A percentile compares a stretch with the other conserved stretches of the same genome.
These are phyloP conservation scores for Pseudomyrmex concolor DNA, from an alignment of 1,140 invertebrate genomes.

Conservation along the genomic window DNA sequence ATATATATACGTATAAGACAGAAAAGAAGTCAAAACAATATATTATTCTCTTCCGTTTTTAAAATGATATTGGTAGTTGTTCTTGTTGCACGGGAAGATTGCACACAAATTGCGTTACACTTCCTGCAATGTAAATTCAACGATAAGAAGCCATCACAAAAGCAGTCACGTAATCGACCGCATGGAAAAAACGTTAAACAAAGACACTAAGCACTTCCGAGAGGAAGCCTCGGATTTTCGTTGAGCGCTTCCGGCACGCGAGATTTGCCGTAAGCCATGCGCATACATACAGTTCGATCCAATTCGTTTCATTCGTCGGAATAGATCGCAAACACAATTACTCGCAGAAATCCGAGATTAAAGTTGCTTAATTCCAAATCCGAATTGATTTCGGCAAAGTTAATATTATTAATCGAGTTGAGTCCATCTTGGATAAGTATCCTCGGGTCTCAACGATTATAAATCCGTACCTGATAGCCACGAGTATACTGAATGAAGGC, in stretches of 20 bases:
- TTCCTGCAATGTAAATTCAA: slow-evolving; percentile 42
- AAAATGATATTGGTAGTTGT: background rate
- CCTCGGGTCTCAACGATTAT: background rate
- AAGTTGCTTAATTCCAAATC: no score
- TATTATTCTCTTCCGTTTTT: background rate
- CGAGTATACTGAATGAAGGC: slow-evolving; percentile 52
- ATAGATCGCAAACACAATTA: slow-evolving; percentile 8
- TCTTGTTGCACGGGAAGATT: background rate
- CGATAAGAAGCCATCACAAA: slow-evolving; percentile 44
- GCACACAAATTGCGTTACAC: background rate
- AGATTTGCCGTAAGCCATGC: slow-evolving; percentile 12
- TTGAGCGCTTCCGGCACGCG: slow-evolving; percentile 39
- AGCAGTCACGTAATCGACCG: slow-evolving; percentile 31
- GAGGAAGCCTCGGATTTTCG: slow-evolving; percentile 54
- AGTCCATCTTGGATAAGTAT: background rate
- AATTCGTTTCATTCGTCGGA: background rate
- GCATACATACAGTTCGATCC: background rate
- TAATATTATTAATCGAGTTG: background rate
- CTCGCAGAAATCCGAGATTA: no score
- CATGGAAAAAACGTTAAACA: slow-evolving; percentile 37
- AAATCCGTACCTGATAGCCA: slow-evolving; percentile 25
- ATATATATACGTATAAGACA: no score
- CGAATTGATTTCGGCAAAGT: background rate
- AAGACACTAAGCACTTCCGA: slow-evolving; percentile 47
- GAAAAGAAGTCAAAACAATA: no score